These are phyloP conservation scores for Polypedilum pembai DNA, from an alignment of 1,140 invertebrate species.

Conservation along the genomic window DNA sequence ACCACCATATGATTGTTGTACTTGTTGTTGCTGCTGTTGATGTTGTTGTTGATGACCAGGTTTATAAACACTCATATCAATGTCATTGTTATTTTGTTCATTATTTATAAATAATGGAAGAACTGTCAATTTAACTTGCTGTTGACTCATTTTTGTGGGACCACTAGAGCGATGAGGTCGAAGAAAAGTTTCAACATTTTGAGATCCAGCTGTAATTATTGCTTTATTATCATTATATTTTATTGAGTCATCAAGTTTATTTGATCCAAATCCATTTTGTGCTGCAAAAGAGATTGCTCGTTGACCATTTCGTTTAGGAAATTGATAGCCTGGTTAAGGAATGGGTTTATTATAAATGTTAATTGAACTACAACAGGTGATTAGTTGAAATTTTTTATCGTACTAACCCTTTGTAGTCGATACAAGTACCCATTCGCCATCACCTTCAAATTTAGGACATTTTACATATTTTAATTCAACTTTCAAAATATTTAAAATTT, in stretches of 20 bases:
- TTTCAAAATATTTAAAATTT: background rate
- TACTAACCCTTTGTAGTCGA: conserved; percentile 63
- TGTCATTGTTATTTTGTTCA: conserved; percentile 58
- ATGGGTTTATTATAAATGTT: background rate
- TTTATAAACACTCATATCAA: background rate
- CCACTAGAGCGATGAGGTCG: background rate
- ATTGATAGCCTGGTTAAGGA: conserved; percentile 44
- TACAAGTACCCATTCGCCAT: conserved; percentile 67
- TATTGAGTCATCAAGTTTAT: conserved; percentile 25
- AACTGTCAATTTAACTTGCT: conserved; percentile 59
- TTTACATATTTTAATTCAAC: background rate
- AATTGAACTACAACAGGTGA: too few species aligned
- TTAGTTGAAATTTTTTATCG: background rate
- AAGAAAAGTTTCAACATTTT: background rate
- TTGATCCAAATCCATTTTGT: conserved; percentile 31
- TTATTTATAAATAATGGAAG: conserved; percentile 52
- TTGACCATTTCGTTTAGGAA: conserved; percentile 46
- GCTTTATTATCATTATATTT: conserved; percentile 29
- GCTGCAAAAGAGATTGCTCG: conserved; percentile 42
- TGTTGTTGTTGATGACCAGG: conserved; percentile 45
- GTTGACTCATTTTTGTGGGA: conserved; percentile 44
- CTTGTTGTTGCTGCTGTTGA: too few species aligned
- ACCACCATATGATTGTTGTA: conserved; percentile 52
- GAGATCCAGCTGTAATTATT: conserved; percentile 30
- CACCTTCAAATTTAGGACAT: conserved; percentile 35